These are phyloP conservation scores for Amorpha juglandis DNA, from an alignment of 2,888 invertebrate species.

Conservation along the genomic window DNA sequence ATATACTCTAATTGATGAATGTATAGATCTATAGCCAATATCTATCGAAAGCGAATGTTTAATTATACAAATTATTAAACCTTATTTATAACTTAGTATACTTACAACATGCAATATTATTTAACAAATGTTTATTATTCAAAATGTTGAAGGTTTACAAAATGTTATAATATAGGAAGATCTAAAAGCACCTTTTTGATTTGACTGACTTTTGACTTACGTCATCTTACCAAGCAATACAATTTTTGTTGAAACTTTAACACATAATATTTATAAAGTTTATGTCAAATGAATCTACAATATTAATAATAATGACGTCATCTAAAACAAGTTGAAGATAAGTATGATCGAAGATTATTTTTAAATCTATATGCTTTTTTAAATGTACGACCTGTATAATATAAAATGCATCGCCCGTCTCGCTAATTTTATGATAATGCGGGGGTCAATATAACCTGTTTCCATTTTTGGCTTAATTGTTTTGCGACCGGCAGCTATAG, in stretches of 20 bases:
- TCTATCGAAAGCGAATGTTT: neutral
- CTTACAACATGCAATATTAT: conserved; percentile 3
- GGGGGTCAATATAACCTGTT: conserved; percentile 7
- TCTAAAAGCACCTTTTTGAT: neutral
- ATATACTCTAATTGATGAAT: neutral
- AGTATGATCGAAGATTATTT: no score
- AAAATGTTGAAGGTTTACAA: no score
- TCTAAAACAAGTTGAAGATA: neutral
- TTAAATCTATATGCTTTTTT: neutral
- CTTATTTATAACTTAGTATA: neutral
- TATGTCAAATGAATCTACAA: no score
- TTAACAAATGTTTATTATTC: neutral
- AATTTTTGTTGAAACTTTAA: no score
- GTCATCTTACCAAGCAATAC: neutral
- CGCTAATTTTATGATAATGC: neutral
- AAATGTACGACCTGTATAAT: neutral
- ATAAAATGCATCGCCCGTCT: neutral
- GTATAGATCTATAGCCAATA: neutral
- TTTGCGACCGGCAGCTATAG: neutral
- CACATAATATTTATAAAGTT: no score
- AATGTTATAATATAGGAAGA: no score
- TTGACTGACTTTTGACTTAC: neutral
- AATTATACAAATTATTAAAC: neutral
- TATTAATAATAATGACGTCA: neutral
- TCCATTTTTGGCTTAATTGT: neutral